phyloP scores from a whole-genome alignment of 2,888 invertebrate species.

The Caenorhabditis afra region DNA sequence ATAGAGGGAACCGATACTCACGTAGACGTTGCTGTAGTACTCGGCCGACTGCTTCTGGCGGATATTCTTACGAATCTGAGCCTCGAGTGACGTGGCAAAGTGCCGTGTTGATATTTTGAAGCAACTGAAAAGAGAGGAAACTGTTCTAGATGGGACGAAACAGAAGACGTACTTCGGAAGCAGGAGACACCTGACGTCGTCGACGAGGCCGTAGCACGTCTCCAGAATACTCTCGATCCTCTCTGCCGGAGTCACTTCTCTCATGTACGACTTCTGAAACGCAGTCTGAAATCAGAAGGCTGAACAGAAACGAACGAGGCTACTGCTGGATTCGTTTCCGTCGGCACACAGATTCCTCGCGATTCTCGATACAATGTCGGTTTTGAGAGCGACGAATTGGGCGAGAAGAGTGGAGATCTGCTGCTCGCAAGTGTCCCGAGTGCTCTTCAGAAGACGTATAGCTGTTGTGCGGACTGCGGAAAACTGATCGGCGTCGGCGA shows the following conservation, averaged over 20 bases:
- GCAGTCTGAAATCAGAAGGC: background rate
- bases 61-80: conserved; percentile 48
- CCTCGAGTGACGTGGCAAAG: conserved; percentile 41
- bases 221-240: conserved; percentile 61
- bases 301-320: conserved; percentile 19
- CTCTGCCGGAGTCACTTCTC: conserved; percentile 58
- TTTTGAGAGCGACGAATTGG: conserved; percentile 36
- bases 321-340: conserved; percentile 20
- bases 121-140: conserved; percentile 40
- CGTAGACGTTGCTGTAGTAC: conserved; percentile 65
- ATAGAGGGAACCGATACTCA: too few species aligned
- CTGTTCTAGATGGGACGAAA: background rate
- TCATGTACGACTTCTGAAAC: conserved; percentile 58
- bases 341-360: conserved; percentile 48
- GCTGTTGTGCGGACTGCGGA: conserved; percentile 33
- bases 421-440: conserved; percentile 42
- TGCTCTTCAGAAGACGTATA: conserved; percentile 33
- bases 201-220: conserved; percentile 50
- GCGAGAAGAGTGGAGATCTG: conserved; percentile 36
- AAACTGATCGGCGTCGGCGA: conserved; percentile 24
- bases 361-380: conserved; percentile 26
- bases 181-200: conserved; percentile 56
- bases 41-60: conserved; percentile 57
- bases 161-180: conserved; percentile 48
- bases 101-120: conserved; percentile 49